Base-by-base conservation (phyloP, 2,797 vertebrate species). In the Chloroceryle amazona region DNA sequence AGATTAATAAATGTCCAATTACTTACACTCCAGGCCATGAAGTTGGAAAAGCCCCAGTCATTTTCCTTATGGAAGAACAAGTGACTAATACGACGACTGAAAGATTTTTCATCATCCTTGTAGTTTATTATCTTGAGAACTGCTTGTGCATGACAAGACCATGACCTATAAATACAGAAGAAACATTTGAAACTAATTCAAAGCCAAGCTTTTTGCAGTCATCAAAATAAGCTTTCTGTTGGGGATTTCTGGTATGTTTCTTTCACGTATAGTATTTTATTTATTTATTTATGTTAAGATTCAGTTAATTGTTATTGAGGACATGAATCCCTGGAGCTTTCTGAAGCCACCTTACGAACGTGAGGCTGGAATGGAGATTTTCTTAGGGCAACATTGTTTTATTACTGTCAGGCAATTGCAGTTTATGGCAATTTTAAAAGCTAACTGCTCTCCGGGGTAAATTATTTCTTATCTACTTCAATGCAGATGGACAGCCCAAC, bases 11-110 rank as follows among this genome's bases (percentile, higher is more conserved):
- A 39, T 5, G 26, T 52, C 35, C 33, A 55, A 73, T 42, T 93
- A 99, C 99, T 99, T 98, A 99, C 99, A 96, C 99, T 99, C 99
- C 99, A 99, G 88, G 99, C 99, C 99, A 99, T 99, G 96, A 99
- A 99, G 97, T 99, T 99, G 96, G 99, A 99, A 97, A 99, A 99
- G 85, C 99, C 99, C 99, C 99, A 99, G 85, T 99, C 99, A 25
- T 99, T 99, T 95, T 99, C 99, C 98, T 99, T 99, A 98, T 99
- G 99, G 98, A 99, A 99, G 98, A 99, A 99, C 84, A 99, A 98
- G 95, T 99, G 99, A 97, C 99, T 99, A 97, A 99, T 99, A 63
- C 99, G 99, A 79, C 99, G 99, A 97, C 99, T 99, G 98, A 99
- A 99, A 5, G 99, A 99, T 98, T 99, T 99, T 95, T 99, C 99